Evolutionary conservation across 2,113 vertebrate genomes (phyloP), one percentile per base, ranked within the genome.

Genomic region (Psephotus haematonotus): DNA sequence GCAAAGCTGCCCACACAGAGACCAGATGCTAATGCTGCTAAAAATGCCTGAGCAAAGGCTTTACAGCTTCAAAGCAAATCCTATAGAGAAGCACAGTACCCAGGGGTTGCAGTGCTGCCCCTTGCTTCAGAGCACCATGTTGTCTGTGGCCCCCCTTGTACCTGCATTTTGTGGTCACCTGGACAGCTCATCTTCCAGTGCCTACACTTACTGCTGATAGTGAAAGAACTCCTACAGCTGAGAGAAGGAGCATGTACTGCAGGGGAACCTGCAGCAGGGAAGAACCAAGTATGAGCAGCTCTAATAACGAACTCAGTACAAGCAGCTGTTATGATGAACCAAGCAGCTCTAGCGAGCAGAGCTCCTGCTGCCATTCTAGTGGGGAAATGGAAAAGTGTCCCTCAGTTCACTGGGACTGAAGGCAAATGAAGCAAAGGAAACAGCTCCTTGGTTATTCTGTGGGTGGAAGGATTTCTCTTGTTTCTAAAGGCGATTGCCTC

Each of bases 151-250:
- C 13, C 17, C 64, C 7, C 8, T 57, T 23, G 35, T 20, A 37
- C 10, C 0, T 3, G 13, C 29, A 3, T 23, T 67, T 57, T 60
- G 14, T 50, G 25, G 27, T 57, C 39, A 11, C 0, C 0, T 0
- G 19, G 47, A 55, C 15, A 5, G 16, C 52, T 12, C 33, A 46
- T 33, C 16, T 29, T 23, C 27, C 70, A 7, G 15, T 27, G 55
- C 39, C 17, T 37, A 3, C 4, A 4, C 23, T 13, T 39, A 9
- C 15, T 16, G 60, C 46, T 64, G 60, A 50, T 20, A 24, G 49
- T 4, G 17, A 65, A 14, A 5, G 22, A 31, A 13, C 7, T 67
- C 52, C 82, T 16, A 15, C 79, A 47, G 43, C 71, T 27, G 63
- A 2, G 35, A 5, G 46, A 7, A 20, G 29, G 17, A 76, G 23